Percentiles rank a stretch among this genome's conserved stretches.
phyloP scores from a whole-genome alignment of 2,113 vertebrate genomes.

The Alethe castanea region DNA sequence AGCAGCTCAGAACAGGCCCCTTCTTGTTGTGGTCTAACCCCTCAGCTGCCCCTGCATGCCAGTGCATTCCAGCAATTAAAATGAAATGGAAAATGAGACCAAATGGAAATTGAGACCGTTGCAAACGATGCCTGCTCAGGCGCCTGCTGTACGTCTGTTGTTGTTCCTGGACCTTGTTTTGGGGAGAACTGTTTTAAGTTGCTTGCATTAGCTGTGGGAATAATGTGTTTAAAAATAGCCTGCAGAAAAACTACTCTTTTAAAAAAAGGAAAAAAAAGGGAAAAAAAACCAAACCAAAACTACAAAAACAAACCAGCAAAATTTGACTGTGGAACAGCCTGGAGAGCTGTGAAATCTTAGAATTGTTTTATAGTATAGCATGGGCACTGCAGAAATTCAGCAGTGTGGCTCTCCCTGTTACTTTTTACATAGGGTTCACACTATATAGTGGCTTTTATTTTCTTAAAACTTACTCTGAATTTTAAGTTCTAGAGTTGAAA shows the following conservation, averaged over 20 bases:
- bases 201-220: constrained; percentile 20
- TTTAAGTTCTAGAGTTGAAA: constrained; percentile 8
- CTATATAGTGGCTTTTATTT: neutral
- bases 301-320: neutral
- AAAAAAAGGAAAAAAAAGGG: constrained; percentile 6
- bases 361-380: neutral
- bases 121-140: neutral
- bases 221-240: constrained; percentile 28
- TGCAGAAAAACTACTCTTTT: constrained; percentile 1
- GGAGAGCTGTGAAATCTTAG: constrained; percentile 27
- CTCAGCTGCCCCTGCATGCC: neutral
- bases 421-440: neutral
- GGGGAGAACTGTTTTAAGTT: constrained; percentile 33
- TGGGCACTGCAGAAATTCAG: constrained; percentile 22
- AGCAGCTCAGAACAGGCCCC: neutral
- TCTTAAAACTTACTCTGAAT: neutral
- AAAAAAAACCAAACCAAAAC: neutral
- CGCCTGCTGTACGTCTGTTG: neutral
- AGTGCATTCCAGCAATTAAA: constrained; percentile 12
- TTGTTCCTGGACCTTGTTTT: constrained; percentile 52
- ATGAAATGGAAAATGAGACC: neutral
- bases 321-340: neutral
- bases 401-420: neutral
- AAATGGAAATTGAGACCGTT: neutral
- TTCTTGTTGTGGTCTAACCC: neutral